phyloP scores from a whole-genome alignment of 2,888 invertebrate genomes.

The Rambutsinella grinnellia region DNA sequence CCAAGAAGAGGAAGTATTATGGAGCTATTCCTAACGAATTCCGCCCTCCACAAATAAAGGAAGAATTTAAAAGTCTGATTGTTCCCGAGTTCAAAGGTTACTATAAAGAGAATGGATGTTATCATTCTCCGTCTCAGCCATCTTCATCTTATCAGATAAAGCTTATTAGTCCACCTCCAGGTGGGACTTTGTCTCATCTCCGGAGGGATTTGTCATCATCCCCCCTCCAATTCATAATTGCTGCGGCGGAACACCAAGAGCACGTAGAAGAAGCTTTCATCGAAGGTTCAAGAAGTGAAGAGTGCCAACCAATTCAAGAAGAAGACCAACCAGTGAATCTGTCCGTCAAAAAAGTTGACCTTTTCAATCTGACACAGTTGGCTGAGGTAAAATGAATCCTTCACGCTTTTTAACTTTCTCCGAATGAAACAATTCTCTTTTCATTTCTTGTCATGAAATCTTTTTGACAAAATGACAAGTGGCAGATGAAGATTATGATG shows the following conservation, averaged over 20 bases:
- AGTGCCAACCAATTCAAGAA: constrained; percentile 20
- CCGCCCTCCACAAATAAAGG: constrained; percentile 19
- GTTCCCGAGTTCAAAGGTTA: constrained; percentile 13
- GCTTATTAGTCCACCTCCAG: constrained; percentile 47
- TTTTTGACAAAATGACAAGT: constrained; percentile 46
- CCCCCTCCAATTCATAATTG: constrained; percentile 48
- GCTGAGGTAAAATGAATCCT: constrained; percentile 72
- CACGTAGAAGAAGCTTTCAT: constrained; percentile 35
- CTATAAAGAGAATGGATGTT: neutral
- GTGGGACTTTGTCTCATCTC: constrained; percentile 32
- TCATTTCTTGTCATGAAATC: constrained; percentile 22
- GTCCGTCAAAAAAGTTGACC: constrained; percentile 70
- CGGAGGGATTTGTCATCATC: constrained; percentile 25
- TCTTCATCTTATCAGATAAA: constrained; percentile 33
- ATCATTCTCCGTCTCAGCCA: constrained; percentile 11
- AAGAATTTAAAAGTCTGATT: constrained; percentile 42
- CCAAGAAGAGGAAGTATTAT: constrained; percentile 7
- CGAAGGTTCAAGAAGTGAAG: constrained; percentile 52
- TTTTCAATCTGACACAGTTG: constrained; percentile 81
- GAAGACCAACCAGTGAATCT: constrained; percentile 63
- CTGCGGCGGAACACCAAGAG: constrained; percentile 38
- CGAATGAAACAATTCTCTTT: neutral
- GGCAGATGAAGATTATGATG: constrained; percentile 39
- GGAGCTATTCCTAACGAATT: neutral
- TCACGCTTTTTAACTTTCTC: constrained; percentile 33